These are phyloP conservation scores for Suricata suricatta DNA, from an alignment of 2,113 vertebrate species.

Conservation along the genomic window DNA sequence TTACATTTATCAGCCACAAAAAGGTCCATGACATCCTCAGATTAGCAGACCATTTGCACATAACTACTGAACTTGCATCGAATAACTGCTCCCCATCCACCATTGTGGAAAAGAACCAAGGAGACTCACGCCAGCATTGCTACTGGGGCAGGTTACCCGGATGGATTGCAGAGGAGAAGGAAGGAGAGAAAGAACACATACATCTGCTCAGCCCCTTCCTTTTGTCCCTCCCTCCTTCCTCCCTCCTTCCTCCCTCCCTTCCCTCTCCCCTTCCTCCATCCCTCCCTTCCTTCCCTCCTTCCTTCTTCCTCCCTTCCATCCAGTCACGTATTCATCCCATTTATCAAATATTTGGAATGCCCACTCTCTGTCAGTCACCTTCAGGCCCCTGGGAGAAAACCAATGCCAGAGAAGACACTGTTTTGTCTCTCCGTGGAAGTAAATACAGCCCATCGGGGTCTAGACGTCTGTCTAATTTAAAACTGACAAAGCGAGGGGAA, in stretches of 20 bases:
- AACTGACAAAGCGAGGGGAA: background rate
- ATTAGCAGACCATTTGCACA: background rate
- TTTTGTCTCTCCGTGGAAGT: background rate
- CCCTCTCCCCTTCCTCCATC: accelerated
- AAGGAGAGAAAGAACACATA: background rate
- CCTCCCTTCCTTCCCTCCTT: background rate
- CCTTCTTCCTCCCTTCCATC: no score
- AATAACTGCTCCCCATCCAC: background rate
- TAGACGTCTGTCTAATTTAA: background rate
- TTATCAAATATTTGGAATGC: background rate
- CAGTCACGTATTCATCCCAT: background rate
- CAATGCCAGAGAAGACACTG: background rate
- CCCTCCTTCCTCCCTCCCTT: background rate
- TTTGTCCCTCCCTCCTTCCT: background rate
- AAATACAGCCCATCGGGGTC: background rate
- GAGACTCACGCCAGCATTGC: background rate
- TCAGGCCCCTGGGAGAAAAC: background rate
- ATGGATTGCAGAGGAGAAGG: background rate
- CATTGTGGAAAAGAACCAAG: background rate
- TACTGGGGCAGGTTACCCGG: background rate
- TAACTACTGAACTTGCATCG: background rate
- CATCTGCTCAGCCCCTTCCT: background rate
- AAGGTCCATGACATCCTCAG: background rate
- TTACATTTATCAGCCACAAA: background rate
- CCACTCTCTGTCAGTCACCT: background rate